Conservation (phyloP, 2,888 invertebrate species). For the Cerceris ruficornis region DNA sequence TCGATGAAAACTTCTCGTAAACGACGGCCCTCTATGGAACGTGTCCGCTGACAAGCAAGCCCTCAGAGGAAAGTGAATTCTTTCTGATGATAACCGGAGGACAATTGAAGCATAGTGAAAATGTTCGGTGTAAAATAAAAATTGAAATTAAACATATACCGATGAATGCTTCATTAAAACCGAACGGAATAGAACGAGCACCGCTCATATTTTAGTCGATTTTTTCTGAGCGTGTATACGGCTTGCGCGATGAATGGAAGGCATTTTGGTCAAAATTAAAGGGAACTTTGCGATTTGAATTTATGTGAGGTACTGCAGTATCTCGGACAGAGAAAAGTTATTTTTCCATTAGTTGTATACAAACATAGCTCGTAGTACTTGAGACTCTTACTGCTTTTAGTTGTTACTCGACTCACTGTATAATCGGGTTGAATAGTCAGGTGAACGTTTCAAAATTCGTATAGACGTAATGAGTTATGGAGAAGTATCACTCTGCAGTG, state of each 20-base stretch:
- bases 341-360: no score
- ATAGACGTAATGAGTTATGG: no score
- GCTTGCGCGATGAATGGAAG: background rate
- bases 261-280: no score
- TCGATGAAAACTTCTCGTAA: slow-evolving; percentile 18
- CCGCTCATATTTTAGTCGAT: background rate
- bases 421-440: no score
- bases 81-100: slow-evolving; percentile 3
- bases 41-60: background rate
- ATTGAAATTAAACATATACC: slow-evolving; percentile 4
- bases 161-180: slow-evolving; percentile 8
- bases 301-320: no score
- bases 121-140: slow-evolving; percentile 7
- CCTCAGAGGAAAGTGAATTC: slow-evolving; percentile 1
- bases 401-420: no score
- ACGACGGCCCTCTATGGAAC: slow-evolving; percentile 4
- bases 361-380: no score
- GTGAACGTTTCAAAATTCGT: no score
- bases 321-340: no score
- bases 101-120: slow-evolving; percentile 8
- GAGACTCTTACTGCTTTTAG: no score
- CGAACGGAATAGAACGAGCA: background rate
- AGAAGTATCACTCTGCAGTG: no score
- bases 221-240: background rate
- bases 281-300: no score